Conservation (phyloP, 2,888 invertebrate genomes). For the Emesis russula region DNA sequence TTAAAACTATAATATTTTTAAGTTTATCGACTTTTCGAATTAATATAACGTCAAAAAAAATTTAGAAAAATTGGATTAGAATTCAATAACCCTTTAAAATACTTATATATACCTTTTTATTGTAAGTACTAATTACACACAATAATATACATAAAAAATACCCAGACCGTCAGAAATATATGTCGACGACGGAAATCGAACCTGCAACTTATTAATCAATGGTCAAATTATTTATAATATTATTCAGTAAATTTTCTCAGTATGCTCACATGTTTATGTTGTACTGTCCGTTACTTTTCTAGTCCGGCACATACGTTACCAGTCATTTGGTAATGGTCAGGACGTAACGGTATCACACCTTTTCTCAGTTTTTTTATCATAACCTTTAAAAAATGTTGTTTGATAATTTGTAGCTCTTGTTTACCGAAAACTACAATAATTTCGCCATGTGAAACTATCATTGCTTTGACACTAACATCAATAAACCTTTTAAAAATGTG, state of each 20-base stretch:
- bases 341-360: slow-evolving; percentile 39
- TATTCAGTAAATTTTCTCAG: background rate
- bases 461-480: slow-evolving; percentile 30
- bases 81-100: background rate
- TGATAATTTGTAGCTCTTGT: slow-evolving; percentile 35
- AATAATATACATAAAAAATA: slow-evolving; percentile 1
- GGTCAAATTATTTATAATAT: background rate
- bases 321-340: slow-evolving; percentile 35
- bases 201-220: slow-evolving; percentile 1
- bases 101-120: background rate
- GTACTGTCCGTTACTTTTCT: slow-evolving; percentile 33
- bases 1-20: background rate
- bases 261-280: slow-evolving; percentile 26
- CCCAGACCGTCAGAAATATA: background rate
- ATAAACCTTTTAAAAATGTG: slow-evolving; percentile 27
- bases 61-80: background rate
- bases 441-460: slow-evolving; percentile 24
- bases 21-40: background rate
- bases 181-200: slow-evolving; percentile 1
- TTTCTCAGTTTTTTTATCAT: slow-evolving; percentile 35
- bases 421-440: slow-evolving; percentile 22
- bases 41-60: background rate
- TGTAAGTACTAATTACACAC: background rate
- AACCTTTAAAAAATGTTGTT: slow-evolving; percentile 3
- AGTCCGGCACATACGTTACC: slow-evolving; percentile 36